A percentile compares a stretch with the other conserved stretches of the same genome.
These are phyloP conservation scores for Panorpa germanica DNA, from an alignment of 2,888 invertebrate species.

Conservation along the genomic window DNA sequence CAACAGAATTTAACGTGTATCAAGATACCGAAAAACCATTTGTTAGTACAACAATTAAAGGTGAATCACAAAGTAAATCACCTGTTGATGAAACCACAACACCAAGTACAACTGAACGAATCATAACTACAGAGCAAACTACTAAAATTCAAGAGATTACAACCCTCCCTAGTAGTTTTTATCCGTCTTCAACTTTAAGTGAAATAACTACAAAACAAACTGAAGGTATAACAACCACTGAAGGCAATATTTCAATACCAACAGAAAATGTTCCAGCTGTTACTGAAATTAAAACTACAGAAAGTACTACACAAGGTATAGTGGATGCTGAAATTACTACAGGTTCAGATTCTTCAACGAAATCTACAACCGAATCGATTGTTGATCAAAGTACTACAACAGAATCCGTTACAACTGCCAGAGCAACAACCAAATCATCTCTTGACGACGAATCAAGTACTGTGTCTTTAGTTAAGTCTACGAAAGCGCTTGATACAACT, in stretches of 20 bases:
- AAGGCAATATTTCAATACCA: too few species aligned
- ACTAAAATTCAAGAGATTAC: constrained; percentile 6
- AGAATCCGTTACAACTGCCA: constrained; percentile 11
- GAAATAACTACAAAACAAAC: constrained; percentile 10
- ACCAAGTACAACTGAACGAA: constrained; percentile 4
- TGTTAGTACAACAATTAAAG: constrained; percentile 3
- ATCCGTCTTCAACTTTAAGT: constrained; percentile 10
- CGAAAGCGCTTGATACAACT: constrained; percentile 13
- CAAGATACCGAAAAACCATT: constrained; percentile 6
- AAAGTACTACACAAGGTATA: constrained; percentile 18
- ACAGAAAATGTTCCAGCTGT: constrained; percentile 7
- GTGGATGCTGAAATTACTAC: too few species aligned
- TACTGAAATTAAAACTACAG: constrained; percentile 7
- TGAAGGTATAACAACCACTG: constrained; percentile 10
- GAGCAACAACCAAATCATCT: constrained; percentile 7
- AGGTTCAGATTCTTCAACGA: constrained; percentile 17
- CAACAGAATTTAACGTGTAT: constrained; percentile 8
- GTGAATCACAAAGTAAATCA: neutral
- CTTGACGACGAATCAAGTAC: constrained; percentile 1
- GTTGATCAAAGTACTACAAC: constrained; percentile 10
- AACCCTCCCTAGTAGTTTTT: constrained; percentile 3
- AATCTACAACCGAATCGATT: constrained; percentile 16
- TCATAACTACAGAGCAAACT: constrained; percentile 3
- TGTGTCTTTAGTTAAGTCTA: constrained; percentile 4
- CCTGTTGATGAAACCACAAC: constrained; percentile 6